Conservation (phyloP, 2,113 vertebrate species). For the Oryzias javanicus region DNA sequence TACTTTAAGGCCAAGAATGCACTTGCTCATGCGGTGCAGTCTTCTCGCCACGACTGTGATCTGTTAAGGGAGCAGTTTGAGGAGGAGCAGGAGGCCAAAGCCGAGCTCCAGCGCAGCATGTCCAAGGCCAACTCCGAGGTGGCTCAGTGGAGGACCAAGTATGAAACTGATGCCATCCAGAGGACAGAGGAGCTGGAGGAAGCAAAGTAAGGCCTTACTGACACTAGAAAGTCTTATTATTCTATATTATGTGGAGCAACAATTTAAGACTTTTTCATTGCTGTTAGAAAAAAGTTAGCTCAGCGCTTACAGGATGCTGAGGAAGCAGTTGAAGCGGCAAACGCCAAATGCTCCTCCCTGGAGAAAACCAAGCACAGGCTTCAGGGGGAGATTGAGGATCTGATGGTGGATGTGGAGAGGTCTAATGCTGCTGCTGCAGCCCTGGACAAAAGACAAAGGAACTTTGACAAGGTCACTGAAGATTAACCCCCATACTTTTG, state of each 20-base stretch:
- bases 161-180: background rate
- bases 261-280: background rate
- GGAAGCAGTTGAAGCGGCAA: constrained; percentile 51
- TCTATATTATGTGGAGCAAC: background rate
- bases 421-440: constrained; percentile 52
- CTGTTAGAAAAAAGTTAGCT: constrained; percentile 60
- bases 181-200: constrained; percentile 1
- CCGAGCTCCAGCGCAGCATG: constrained; percentile 1
- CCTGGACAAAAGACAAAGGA: constrained; percentile 65
- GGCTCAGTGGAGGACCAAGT: constrained; percentile 2
- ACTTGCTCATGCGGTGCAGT: constrained; percentile 82
- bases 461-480: constrained; percentile 59
- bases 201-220: background rate
- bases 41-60: constrained; percentile 80
- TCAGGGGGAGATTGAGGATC: constrained; percentile 72
- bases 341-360: constrained; percentile 67
- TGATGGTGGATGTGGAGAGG: constrained; percentile 76
- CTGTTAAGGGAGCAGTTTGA: constrained; percentile 55
- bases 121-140: constrained; percentile 1
- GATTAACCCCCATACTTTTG: constrained; percentile 8
- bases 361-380: constrained; percentile 71
- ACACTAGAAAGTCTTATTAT: background rate
- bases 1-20: constrained; percentile 79
- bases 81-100: constrained; percentile 35
- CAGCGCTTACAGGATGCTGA: constrained; percentile 69